A percentile compares a stretch with the other conserved stretches of the same genome.
phyloP scores from a whole-genome alignment of 2,888 invertebrate species.

The Megalurothrips usitatus region DNA sequence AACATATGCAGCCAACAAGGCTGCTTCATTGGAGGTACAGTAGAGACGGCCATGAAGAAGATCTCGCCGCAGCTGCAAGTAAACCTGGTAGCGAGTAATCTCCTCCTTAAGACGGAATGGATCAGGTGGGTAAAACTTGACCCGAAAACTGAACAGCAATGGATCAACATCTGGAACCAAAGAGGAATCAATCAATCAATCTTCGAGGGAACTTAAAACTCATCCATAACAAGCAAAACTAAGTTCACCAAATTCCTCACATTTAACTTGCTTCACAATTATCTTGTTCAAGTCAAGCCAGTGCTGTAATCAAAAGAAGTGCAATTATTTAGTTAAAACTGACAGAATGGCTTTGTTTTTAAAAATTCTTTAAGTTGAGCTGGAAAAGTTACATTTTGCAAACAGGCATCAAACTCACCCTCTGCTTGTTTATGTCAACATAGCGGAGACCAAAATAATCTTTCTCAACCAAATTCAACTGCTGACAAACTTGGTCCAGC shows the following conservation, averaged over 20 bases:
- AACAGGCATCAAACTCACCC: constrained; percentile 59
- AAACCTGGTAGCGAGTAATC: constrained; percentile 90
- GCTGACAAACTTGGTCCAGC: constrained; percentile 84
- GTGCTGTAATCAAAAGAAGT: constrained; percentile 61
- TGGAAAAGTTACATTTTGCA: constrained; percentile 33
- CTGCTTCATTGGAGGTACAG: constrained; percentile 84
- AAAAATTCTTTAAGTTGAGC: constrained; percentile 33
- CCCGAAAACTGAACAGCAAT: constrained; percentile 89
- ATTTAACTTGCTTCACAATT: constrained; percentile 87
- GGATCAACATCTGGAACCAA: constrained; percentile 74
- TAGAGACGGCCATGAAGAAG: constrained; percentile 90
- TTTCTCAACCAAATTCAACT: constrained; percentile 84
- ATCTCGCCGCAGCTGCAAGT: constrained; percentile 89
- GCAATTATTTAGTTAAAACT: constrained; percentile 1
- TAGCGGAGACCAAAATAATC: constrained; percentile 93
- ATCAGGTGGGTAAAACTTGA: constrained; percentile 96
- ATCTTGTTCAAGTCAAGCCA: constrained; percentile 90
- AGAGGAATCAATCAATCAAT: constrained; percentile 26
- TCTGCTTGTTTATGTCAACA: constrained; percentile 81
- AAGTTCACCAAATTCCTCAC: constrained; percentile 48
- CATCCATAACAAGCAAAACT: constrained; percentile 28
- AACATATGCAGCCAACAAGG: constrained; percentile 84
- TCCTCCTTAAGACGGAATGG: constrained; percentile 89
- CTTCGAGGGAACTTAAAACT: neutral
- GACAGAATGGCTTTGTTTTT: constrained; percentile 7